Evolutionary conservation across 2,113 vertebrate genomes (phyloP), one percentile per base, ranked within the genome.

Genomic region (Cottus gobio): DNA sequence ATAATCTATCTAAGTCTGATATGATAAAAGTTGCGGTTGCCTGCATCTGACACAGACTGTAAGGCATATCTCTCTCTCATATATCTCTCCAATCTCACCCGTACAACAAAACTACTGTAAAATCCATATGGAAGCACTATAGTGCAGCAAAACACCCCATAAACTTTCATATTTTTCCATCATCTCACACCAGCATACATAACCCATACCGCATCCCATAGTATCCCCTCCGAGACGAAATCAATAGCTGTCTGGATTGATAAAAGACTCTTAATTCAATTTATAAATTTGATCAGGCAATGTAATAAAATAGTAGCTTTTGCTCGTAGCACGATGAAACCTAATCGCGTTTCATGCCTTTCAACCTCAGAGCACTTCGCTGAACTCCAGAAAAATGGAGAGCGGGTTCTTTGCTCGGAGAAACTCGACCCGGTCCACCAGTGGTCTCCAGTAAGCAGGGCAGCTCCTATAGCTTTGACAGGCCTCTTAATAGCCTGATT

Each of bases 321-420:
- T 22, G 39, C 62, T 85, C 24, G 20, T 71, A 68, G 58, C 26
- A 11, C 37, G 26, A 56, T 79, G 83, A 84, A 89, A 90, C 61
- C 18, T 85, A 91, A 91, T 89, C 79, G 2, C 30, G 70, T 93
- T 92, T 91, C 82, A 91, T 79, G 90, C 86, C 87, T 92, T 90
- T 90, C 65, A 84, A 42, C 77, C 82, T 88, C 62, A 3, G 12
- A 62, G 82, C 60, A 0, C 83, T 84, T 18, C 3, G 13, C 44
- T 87, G 68, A 85, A 79, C 75, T 20, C 54, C 0, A 10, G 62
- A 69, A 22, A 24, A 74, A 79, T 54, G 1, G 60, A 36, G 63
- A 68, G 54, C 4, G 39, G 57, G 24, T 79, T 85, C 68, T 64
- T 37, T 48, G 61, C 77, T 28, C 10, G 10, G 42, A 44, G 89